Evolutionary conservation across 2,888 invertebrate genomes (phyloP).

Genomic region (Diarsia rubi): DNA sequence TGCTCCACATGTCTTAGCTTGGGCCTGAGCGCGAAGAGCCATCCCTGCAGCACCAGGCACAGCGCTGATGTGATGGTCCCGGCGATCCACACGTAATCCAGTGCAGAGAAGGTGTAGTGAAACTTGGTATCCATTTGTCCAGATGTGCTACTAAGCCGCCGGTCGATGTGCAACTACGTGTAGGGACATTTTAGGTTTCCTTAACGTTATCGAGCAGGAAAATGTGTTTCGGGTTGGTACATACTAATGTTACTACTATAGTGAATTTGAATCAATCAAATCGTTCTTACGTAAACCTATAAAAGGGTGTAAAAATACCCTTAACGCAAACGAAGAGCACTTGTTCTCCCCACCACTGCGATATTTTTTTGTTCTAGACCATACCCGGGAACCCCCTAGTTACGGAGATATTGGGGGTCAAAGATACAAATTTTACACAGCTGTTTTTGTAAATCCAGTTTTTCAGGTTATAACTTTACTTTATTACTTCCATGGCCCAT

Average conservation of each 20-base stretch:
- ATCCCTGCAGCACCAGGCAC: conserved; percentile 71
- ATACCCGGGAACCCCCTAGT: no score
- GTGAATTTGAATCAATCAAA: not conserved
- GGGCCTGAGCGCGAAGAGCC: conserved; percentile 68
- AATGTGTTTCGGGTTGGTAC: not conserved
- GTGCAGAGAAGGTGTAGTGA: not conserved
- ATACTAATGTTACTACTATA: not conserved
- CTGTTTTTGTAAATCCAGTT: no score
- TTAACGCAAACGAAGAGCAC: no score
- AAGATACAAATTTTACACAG: no score
- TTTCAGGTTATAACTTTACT: no score
- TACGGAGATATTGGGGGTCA: no score
- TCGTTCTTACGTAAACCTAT: not conserved
- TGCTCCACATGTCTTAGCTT: conserved; percentile 77
- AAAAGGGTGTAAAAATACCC: no score
- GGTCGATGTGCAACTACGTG: not conserved
- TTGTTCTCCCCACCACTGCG: no score
- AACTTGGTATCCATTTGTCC: not conserved
- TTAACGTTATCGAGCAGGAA: not conserved
- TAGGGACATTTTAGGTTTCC: not conserved
- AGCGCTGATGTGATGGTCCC: conserved; percentile 73
- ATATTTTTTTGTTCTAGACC: no score
- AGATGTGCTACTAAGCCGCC: not conserved
- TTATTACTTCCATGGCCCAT: no score
- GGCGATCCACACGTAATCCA: conserved; percentile 68